Evolutionary conservation across 1,140 invertebrate species (phyloP).

Genomic region (Caenorhabditis briggsae): DNA sequence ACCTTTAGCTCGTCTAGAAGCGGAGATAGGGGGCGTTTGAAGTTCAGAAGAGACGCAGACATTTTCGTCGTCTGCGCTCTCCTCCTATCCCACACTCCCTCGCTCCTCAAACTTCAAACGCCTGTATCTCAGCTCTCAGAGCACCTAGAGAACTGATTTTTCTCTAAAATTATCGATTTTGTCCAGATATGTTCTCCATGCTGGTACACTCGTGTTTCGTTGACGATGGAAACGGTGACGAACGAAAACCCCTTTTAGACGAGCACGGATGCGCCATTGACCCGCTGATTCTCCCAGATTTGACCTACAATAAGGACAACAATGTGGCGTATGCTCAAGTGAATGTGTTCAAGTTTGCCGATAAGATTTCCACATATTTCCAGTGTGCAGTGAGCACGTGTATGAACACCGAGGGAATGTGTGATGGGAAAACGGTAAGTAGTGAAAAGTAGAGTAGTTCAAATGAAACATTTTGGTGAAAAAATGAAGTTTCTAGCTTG

Average conservation of each 20-base stretch:
- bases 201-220: conserved; percentile 77
- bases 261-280: conserved; percentile 77
- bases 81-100: too few species aligned
- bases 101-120: too few species aligned
- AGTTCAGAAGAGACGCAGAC: too few species aligned
- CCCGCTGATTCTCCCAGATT: conserved; percentile 73
- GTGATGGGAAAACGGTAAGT: conserved; percentile 74
- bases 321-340: conserved; percentile 77
- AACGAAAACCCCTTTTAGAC: conserved; percentile 72
- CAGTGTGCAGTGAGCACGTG: conserved; percentile 77
- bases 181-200: conserved; percentile 76
- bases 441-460: not conserved
- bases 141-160: not conserved
- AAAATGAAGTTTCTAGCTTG: not conserved
- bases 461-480: too few species aligned
- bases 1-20: too few species aligned
- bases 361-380: conserved; percentile 75
- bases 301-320: conserved; percentile 75
- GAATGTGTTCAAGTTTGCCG: conserved; percentile 67
- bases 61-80: too few species aligned
- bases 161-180: not conserved
- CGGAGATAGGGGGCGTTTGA: too few species aligned
- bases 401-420: conserved; percentile 77
- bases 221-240: conserved; percentile 75
- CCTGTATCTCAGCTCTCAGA: not conserved